Evolutionary conservation across 2,797 vertebrate genomes (phyloP).

Genomic region (Enteromius viviparus): DNA sequence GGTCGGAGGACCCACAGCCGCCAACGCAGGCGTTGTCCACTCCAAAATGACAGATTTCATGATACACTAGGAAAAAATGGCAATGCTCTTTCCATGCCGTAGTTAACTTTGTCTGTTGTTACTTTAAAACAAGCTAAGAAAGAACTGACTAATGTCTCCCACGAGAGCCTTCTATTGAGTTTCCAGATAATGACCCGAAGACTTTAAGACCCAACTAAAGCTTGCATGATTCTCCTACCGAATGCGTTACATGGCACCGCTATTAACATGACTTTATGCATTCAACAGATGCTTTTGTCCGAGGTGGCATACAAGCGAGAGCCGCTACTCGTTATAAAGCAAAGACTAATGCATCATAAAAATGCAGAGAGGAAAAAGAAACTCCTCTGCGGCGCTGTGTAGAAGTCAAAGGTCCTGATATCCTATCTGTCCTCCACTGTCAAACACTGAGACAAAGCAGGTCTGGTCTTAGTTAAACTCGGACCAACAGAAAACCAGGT

Average conservation of each 20-base stretch:
- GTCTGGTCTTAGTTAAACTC: slow-evolving; percentile 73
- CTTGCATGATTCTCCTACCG: background rate
- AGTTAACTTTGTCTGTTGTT: slow-evolving; percentile 48
- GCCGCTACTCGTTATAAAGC: background rate
- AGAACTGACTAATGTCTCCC: slow-evolving; percentile 25
- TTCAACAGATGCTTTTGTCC: slow-evolving; percentile 53
- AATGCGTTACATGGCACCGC: slow-evolving; percentile 10
- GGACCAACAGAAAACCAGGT: slow-evolving; percentile 43
- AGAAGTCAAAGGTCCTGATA: slow-evolving; percentile 68
- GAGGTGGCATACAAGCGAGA: slow-evolving; percentile 28
- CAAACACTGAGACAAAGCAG: slow-evolving; percentile 62
- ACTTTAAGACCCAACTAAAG: slow-evolving; percentile 29
- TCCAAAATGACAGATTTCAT: slow-evolving; percentile 60
- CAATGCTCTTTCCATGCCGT: slow-evolving; percentile 25
- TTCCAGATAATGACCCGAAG: slow-evolving; percentile 46
- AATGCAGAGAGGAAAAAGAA: slow-evolving; percentile 60
- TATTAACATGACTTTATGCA: slow-evolving; percentile 4
- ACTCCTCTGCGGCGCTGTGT: background rate
- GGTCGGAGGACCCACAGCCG: slow-evolving; percentile 67
- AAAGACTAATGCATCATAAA: slow-evolving; percentile 49
- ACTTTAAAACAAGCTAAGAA: slow-evolving; percentile 38
- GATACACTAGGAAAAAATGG: slow-evolving; percentile 43
- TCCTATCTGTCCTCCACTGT: slow-evolving; percentile 66
- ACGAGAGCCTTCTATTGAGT: slow-evolving; percentile 32
- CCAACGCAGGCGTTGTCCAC: slow-evolving; percentile 58